Percentiles rank a stretch among this genome's conserved stretches.
Evolutionary conservation across 2,113 vertebrate species (phyloP).

Genomic region (Lasiurus borealis): DNA sequence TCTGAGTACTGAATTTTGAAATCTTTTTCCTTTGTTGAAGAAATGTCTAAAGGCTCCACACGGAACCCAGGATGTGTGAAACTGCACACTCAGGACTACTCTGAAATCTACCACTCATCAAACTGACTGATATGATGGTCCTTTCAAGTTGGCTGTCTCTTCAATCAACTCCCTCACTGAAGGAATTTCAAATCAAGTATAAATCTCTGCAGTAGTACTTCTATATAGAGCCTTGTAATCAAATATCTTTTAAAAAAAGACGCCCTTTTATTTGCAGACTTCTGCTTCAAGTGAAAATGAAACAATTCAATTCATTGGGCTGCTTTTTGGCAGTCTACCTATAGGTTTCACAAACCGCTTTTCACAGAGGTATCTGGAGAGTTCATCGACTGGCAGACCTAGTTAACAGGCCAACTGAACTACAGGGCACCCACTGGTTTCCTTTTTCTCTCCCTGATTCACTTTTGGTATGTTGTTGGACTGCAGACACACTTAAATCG

Average conservation of each 20-base stretch:
- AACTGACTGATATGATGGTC: conserved; percentile 67
- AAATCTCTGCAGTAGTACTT: conserved; percentile 66
- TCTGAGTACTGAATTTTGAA: conserved; percentile 51
- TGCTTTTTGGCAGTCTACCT: conserved; percentile 74
- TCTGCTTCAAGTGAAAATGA: conserved; percentile 78
- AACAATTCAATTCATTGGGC: conserved; percentile 66
- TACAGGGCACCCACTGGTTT: conserved; percentile 60
- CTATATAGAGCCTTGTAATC: conserved; percentile 60
- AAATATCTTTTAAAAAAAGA: conserved; percentile 38
- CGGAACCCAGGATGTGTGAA: conserved; percentile 60
- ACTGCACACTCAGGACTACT: conserved; percentile 52
- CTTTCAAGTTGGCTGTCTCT: conserved; percentile 73
- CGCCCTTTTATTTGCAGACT: conserved; percentile 62
- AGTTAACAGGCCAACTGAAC: conserved; percentile 77
- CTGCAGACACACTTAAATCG: conserved; percentile 56
- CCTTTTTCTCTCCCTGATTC: conserved; percentile 36
- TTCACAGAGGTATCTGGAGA: conserved; percentile 62
- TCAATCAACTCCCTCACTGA: conserved; percentile 66
- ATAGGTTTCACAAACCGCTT: conserved; percentile 80
- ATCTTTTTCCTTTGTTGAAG: conserved; percentile 61
- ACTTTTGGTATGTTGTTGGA: not conserved
- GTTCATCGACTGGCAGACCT: conserved; percentile 81
- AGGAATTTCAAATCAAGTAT: conserved; percentile 74
- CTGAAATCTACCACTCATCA: conserved; percentile 73
- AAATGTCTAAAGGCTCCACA: conserved; percentile 31